These are phyloP conservation scores for Falcaria lacertinaria DNA, from an alignment of 2,888 invertebrate genomes.

Conservation along the genomic window DNA sequence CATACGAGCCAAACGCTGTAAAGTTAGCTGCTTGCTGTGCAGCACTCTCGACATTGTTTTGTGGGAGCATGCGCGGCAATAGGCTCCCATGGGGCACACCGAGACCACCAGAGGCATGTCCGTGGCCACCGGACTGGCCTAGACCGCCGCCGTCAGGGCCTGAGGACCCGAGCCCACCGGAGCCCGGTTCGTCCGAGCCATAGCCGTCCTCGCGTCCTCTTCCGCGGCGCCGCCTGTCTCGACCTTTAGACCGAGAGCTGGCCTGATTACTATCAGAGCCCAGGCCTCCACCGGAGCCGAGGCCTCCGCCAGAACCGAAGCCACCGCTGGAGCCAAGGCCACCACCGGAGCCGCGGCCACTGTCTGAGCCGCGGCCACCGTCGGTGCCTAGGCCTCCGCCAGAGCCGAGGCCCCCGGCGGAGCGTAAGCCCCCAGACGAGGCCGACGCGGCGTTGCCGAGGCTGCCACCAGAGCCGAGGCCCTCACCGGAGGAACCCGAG, in stretches of 20 bases:
- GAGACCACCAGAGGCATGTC: slow-evolving; percentile 65
- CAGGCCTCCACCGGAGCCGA: slow-evolving; percentile 32
- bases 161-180: slow-evolving; percentile 45
- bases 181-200: slow-evolving; percentile 38
- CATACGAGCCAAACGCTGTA: slow-evolving; percentile 70
- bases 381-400: slow-evolving; percentile 29
- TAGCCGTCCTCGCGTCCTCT: slow-evolving; percentile 60
- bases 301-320: slow-evolving; percentile 14
- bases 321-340: slow-evolving; percentile 30
- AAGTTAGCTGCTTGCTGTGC: slow-evolving; percentile 65
- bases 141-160: slow-evolving; percentile 44
- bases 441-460: slow-evolving; percentile 29
- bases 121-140: slow-evolving; percentile 39
- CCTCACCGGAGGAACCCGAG: slow-evolving; percentile 38
- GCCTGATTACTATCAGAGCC: slow-evolving; percentile 14
- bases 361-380: slow-evolving; percentile 25
- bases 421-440: slow-evolving; percentile 35
- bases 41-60: slow-evolving; percentile 43
- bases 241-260: slow-evolving; percentile 46
- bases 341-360: slow-evolving; percentile 30
- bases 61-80: slow-evolving; percentile 69
- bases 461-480: slow-evolving; percentile 27
- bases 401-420: slow-evolving; percentile 33
- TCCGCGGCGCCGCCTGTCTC: slow-evolving; percentile 65
- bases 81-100: slow-evolving; percentile 68